These are phyloP conservation scores for Muricea muricata DNA, from an alignment of 92 coral and sea anemone species.

Conservation along the genomic window DNA sequence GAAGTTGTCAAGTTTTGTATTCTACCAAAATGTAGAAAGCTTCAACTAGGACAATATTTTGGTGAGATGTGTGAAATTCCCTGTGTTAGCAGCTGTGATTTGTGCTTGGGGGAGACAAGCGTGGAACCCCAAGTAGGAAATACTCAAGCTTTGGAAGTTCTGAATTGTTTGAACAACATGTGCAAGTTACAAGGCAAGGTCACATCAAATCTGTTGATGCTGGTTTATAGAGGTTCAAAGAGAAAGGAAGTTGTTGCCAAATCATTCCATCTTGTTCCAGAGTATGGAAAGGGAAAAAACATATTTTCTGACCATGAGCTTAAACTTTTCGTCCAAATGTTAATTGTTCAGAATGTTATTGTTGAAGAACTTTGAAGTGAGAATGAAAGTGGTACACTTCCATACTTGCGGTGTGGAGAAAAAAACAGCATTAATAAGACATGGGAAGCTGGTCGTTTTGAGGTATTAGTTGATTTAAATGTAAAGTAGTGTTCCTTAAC, in stretches of 20 bases:
- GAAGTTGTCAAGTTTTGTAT: constrained; percentile 64
- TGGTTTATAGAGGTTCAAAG: constrained; percentile 61
- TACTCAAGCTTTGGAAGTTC: constrained; percentile 51
- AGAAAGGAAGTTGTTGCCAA: constrained; percentile 48
- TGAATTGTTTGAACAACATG: constrained; percentile 55
- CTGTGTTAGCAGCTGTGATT: constrained; percentile 43
- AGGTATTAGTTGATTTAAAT: not conserved
- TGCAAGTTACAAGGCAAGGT: constrained; percentile 52
- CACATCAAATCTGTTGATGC: constrained; percentile 30
- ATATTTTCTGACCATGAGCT: constrained; percentile 20
- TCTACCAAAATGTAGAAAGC: constrained; percentile 51
- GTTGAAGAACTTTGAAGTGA: constrained; percentile 36
- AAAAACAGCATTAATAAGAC: not conserved
- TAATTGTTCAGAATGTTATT: constrained; percentile 46
- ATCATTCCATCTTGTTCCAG: constrained; percentile 35
- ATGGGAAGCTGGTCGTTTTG: not conserved
- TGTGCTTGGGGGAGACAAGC: constrained; percentile 24
- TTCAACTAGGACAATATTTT: constrained; percentile 50
- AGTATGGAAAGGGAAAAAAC: constrained; percentile 59
- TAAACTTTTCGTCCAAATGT: constrained; percentile 40
- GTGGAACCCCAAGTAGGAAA: constrained; percentile 26
- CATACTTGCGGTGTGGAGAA: constrained; percentile 6
- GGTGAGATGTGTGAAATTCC: constrained; percentile 21
- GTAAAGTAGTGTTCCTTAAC: too few species aligned
- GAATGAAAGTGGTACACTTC: constrained; percentile 40